These are phyloP conservation scores for Willowsia nigromaculata DNA, from an alignment of 2,888 invertebrate genomes.

Conservation along the genomic window DNA sequence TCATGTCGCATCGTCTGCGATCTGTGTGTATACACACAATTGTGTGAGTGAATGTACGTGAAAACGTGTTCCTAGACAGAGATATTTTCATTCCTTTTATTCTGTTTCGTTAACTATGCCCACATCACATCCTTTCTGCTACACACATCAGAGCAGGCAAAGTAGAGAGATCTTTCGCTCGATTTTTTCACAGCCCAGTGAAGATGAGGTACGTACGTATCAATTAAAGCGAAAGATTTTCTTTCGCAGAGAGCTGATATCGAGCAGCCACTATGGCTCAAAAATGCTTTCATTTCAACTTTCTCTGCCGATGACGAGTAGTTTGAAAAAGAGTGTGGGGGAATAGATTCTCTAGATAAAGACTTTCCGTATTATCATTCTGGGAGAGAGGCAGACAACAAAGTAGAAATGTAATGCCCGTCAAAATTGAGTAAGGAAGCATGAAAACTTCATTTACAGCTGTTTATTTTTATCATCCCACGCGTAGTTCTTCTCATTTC, in stretches of 20 bases:
- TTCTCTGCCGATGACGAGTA: too few relatives aligned
- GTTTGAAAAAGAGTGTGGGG: not conserved
- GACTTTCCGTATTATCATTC: not conserved
- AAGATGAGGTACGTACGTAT: not conserved
- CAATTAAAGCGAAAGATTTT: not conserved
- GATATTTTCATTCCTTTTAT: not conserved
- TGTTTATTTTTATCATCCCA: conserved; percentile 23
- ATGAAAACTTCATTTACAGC: conserved; percentile 8
- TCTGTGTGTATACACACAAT: not conserved
- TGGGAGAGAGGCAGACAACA: too few relatives aligned
- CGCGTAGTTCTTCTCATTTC: too few relatives aligned
- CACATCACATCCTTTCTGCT: not conserved
- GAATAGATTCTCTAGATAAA: too few relatives aligned
- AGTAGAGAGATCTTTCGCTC: too few relatives aligned
- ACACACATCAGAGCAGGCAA: too few relatives aligned
- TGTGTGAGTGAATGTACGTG: not conserved
- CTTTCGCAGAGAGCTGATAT: too few relatives aligned
- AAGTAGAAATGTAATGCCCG: not conserved
- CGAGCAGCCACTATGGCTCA: not conserved
- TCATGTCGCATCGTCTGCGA: not conserved
- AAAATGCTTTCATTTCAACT: not conserved
- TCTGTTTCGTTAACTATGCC: not conserved
- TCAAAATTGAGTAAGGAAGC: not conserved
- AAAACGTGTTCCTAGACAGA: not conserved
- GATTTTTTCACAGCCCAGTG: too few relatives aligned